Evolutionary conservation across 2,113 vertebrate genomes (phyloP).

Genomic region (Poecilia latipinna): DNA sequence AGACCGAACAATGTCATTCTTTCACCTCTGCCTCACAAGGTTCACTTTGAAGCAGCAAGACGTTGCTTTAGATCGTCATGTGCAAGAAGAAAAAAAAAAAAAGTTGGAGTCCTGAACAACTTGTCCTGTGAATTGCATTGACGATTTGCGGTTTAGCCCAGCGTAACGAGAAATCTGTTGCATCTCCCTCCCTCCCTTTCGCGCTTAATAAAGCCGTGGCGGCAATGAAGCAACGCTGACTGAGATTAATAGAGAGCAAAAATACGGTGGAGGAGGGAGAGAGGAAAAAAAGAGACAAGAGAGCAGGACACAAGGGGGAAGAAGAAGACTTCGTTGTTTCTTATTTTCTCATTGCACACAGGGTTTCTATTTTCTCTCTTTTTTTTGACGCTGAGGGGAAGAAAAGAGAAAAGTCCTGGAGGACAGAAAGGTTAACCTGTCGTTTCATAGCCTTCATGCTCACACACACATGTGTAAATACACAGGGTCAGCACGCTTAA

Average conservation of each 20-base stretch:
- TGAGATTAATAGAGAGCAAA: conserved; percentile 69
- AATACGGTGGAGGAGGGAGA: conserved; percentile 20
- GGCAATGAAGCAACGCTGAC: conserved; percentile 59
- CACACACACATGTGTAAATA: conserved; percentile 11
- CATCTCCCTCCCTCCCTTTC: conserved; percentile 28
- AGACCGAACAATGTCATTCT: neutral
- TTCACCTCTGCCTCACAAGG: neutral
- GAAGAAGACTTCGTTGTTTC: conserved; percentile 53
- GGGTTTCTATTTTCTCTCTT: conserved; percentile 38
- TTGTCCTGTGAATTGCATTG: conserved; percentile 2
- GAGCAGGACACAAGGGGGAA: conserved; percentile 52
- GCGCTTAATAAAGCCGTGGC: conserved; percentile 58
- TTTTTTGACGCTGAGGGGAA: conserved; percentile 11
- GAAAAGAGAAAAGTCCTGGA: conserved; percentile 42
- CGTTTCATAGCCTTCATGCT: conserved; percentile 38
- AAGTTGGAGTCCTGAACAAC: neutral
- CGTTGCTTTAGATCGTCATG: neutral
- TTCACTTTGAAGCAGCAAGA: neutral
- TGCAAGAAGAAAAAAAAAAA: neutral
- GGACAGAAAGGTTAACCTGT: conserved; percentile 64
- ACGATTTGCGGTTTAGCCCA: conserved; percentile 25
- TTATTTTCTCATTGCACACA: conserved; percentile 32
- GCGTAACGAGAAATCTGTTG: conserved; percentile 22
- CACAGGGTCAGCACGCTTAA: conserved; percentile 1
- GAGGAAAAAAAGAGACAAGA: conserved; percentile 35